Percentiles rank a stretch among this genome's conserved stretches.
phyloP scores from a whole-genome alignment of 2,888 invertebrate species.

The Neuroscelio doddi region DNA sequence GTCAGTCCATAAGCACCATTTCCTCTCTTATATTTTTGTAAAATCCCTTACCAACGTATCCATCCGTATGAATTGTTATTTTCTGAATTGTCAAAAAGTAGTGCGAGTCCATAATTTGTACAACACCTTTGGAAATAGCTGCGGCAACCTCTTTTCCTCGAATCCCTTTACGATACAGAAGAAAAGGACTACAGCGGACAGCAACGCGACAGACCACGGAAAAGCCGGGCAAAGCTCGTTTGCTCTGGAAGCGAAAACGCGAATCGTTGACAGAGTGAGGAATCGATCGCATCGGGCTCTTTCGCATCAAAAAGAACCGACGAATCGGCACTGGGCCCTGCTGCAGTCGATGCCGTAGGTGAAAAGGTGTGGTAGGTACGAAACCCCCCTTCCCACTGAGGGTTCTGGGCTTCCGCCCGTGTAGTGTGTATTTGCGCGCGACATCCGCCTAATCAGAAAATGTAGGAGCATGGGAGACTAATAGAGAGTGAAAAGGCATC shows the following conservation, averaged over 20 bases:
- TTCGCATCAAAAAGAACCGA: constrained; percentile 63
- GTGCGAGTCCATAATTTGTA: constrained; percentile 48
- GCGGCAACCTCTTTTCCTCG: constrained; percentile 43
- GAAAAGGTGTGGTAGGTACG: constrained; percentile 30
- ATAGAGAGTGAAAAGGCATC: constrained; percentile 70
- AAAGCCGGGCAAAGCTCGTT: constrained; percentile 50
- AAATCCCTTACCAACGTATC: constrained; percentile 38
- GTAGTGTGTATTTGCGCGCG: constrained; percentile 46
- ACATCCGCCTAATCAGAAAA: constrained; percentile 47
- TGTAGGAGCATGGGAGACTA: constrained; percentile 61
- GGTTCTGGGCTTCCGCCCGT: constrained; percentile 11
- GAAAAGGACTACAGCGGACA: constrained; percentile 44
- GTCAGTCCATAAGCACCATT: constrained; percentile 41
- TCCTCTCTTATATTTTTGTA: constrained; percentile 38
- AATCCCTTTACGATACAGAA: constrained; percentile 11
- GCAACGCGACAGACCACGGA: constrained; percentile 45
- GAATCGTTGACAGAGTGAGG: constrained; percentile 51
- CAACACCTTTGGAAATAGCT: constrained; percentile 50
- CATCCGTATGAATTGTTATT: constrained; percentile 43
- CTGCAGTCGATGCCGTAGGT: constrained; percentile 44
- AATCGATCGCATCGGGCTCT: constrained; percentile 60
- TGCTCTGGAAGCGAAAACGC: constrained; percentile 51
- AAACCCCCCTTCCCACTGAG: no score
- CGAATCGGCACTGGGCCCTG: constrained; percentile 47
- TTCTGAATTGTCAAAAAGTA: constrained; percentile 45